Evolutionary conservation across 2,113 vertebrate genomes (phyloP).

Genomic region (Cinclus cinclus): DNA sequence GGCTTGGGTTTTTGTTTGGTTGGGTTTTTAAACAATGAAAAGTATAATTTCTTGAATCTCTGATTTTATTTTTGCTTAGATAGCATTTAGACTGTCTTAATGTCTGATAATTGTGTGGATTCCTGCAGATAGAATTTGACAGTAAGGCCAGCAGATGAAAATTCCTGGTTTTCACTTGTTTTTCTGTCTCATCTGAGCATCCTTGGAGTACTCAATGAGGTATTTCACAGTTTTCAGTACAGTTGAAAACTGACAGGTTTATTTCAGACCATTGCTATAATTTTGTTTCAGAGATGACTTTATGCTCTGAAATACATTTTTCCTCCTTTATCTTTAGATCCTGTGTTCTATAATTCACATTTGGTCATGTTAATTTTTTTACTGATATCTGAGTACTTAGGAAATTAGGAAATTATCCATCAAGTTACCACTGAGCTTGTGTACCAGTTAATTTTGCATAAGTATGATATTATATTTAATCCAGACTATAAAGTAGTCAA

Average conservation of each 20-base stretch:
- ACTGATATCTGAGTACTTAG: background rate
- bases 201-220: background rate
- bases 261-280: background rate
- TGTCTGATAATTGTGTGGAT: background rate
- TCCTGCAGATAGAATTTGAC: background rate
- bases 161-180: background rate
- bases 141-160: background rate
- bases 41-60: background rate
- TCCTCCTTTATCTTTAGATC: background rate
- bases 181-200: background rate
- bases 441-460: background rate
- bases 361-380: background rate
- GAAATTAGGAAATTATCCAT: constrained; percentile 23
- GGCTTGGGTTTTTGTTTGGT: background rate
- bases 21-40: background rate
- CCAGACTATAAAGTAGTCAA: background rate
- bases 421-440: background rate
- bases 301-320: background rate
- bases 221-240: background rate
- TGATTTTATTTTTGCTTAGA: background rate
- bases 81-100: background rate
- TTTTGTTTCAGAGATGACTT: background rate
- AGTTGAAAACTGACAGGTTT: background rate
- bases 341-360: background rate
- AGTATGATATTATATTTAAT: background rate